Evolutionary conservation across 2,113 vertebrate genomes (phyloP), one percentile per base, ranked within the genome.

Genomic region (Haemorhous mexicanus): DNA sequence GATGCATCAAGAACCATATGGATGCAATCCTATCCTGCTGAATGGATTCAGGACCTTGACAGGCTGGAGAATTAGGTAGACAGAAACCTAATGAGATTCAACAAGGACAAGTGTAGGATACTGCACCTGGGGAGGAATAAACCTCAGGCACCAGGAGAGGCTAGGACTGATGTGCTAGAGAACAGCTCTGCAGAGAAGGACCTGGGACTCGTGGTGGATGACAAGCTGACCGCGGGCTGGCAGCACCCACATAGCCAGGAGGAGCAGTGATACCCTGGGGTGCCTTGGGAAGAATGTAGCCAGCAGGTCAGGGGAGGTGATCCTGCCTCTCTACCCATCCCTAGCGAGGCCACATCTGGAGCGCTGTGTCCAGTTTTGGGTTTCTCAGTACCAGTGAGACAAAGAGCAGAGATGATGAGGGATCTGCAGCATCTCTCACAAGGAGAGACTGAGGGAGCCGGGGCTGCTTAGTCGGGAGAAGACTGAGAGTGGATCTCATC

Each of bases 181-280:
- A 68, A 15, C 26, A 47, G n/a, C 55, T 68, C 47, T 47, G 14
- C 0, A 0, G n/a, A 68, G 27, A 20, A 50, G 16, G 53, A n/a
- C 61, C 13, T 35, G 39, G 7, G 11, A 41, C 30, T 68, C 46
- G 2, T 17, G 17, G n/a, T 13, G 28, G 16, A 26, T 35, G 53
- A 47, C 24, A 53, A 53, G 30, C 21, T 35, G 24, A n/a, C 16
- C 10, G 5, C 5, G 23, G 46, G 22, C 39, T 30, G 30, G 30
- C 39, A 75, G 46, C 12, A 14, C 5, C 9, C 33, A 9, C 21
- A 23, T 16, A 14, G 17, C 33, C 59, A 43, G 27, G 27, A 44
- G 44, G 3, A 13, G 11, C 22, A 73, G 2, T 6, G 26, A 22
- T 19, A 13, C 16, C 23, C 52, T 24, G 46, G 19, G 16, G 9